A percentile compares a stretch with the other conserved stretches of the same genome.
Conservation (phyloP, 2,797 vertebrate species). For the Cryptoprocta ferox region DNA sequence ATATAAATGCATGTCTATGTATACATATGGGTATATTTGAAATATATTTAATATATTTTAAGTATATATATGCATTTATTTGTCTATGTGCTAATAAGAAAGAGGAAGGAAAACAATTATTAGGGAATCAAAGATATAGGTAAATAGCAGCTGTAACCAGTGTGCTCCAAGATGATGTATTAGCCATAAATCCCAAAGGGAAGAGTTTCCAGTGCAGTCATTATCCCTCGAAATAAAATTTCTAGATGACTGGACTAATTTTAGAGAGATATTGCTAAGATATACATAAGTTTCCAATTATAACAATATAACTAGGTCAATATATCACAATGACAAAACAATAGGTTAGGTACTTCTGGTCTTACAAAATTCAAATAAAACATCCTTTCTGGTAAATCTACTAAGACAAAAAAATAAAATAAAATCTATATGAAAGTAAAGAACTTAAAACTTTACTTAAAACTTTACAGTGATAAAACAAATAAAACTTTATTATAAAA, state of each 20-base stretch:
- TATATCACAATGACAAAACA: background rate
- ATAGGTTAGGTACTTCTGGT: background rate
- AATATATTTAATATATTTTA: background rate
- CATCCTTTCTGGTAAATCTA: background rate
- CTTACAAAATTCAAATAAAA: background rate
- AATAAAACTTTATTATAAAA: conserved; percentile 14
- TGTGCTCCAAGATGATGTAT: background rate
- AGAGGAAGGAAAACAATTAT: background rate
- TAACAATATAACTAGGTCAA: background rate
- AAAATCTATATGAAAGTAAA: background rate
- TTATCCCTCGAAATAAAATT: background rate
- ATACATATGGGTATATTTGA: background rate
- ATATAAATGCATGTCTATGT: background rate
- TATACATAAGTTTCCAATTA: background rate
- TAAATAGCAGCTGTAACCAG: background rate
- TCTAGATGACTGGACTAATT: background rate
- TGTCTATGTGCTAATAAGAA: background rate
- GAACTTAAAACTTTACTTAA: background rate
- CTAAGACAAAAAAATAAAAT: background rate
- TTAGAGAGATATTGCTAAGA: background rate
- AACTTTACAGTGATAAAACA: background rate
- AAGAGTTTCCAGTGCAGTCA: background rate
- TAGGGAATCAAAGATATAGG: background rate
- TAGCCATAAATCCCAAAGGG: background rate
- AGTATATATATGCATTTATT: background rate